Percentiles rank a stretch among this genome's conserved stretches.
Conservation (phyloP, 2,113 vertebrate genomes). For the Charina bottae region DNA sequence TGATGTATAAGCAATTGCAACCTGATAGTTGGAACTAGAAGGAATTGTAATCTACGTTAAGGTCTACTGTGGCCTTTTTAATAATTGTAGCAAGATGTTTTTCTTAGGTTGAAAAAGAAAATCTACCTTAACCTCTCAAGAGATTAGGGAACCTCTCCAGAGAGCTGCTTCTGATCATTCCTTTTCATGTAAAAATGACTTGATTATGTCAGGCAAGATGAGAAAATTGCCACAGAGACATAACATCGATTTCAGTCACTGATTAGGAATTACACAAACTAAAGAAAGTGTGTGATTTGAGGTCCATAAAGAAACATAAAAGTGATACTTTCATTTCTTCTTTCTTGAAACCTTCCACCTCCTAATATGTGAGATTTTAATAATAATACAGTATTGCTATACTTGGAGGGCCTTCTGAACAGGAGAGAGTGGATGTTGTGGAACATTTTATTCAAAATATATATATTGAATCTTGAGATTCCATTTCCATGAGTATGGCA, state of each 20-base stretch:
- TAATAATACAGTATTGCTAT: not conserved
- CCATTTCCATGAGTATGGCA: not conserved
- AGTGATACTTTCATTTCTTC: not conserved
- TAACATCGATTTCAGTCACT: not conserved
- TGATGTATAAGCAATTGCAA: not conserved
- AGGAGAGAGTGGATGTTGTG: no score
- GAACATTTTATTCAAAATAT: not conserved
- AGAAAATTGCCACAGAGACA: not conserved
- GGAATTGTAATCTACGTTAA: not conserved
- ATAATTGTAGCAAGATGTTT: not conserved
- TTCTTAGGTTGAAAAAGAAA: not conserved
- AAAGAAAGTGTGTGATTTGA: not conserved
- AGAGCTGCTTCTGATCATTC: not conserved
- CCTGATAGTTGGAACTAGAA: not conserved
- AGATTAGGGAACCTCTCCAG: not conserved
- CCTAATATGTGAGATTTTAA: not conserved
- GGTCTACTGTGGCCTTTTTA: not conserved
- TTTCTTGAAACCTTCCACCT: not conserved
- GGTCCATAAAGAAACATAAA: not conserved
- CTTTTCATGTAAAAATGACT: not conserved
- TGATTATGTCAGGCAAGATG: not conserved
- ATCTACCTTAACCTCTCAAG: not conserved
- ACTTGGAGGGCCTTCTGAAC: not conserved
- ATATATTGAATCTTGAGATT: not conserved
- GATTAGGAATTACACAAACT: not conserved